These are phyloP conservation scores for Panurus biarmicus DNA, from an alignment of 2,113 vertebrate genomes.

Conservation along the genomic window DNA sequence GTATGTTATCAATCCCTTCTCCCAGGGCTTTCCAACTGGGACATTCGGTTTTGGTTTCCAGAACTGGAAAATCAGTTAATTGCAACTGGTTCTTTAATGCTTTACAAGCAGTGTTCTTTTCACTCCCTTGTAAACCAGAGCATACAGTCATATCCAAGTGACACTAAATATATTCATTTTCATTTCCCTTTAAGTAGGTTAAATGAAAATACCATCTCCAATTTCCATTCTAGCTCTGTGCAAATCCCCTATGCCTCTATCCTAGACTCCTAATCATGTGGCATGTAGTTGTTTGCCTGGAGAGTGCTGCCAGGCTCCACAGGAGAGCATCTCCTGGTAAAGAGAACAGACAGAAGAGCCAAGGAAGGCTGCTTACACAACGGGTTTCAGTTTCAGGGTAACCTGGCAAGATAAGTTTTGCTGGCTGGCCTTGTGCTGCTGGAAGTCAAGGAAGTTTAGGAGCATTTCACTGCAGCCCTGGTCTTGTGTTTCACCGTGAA, in stretches of 20 bases:
- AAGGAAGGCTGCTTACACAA: background rate
- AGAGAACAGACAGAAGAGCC: background rate
- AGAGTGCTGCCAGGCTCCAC: background rate
- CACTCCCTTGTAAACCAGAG: background rate
- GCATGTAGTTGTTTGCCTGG: background rate
- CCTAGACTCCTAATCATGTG: background rate
- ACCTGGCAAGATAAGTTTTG: background rate
- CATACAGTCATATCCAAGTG: background rate
- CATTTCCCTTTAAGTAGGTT: conserved; percentile 45
- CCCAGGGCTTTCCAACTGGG: background rate
- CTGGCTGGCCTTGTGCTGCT: background rate
- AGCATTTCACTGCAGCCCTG: background rate
- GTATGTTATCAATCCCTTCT: background rate
- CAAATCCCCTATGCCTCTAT: background rate
- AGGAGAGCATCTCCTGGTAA: background rate
- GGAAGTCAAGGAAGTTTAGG: background rate
- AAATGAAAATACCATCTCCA: conserved; percentile 18
- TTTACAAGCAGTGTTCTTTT: background rate
- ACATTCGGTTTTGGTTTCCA: background rate
- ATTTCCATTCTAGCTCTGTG: background rate
- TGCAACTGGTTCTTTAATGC: background rate
- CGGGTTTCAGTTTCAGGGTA: background rate
- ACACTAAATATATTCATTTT: background rate
- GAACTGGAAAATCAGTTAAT: background rate
- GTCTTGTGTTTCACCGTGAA: background rate